Evolutionary conservation across 2,113 vertebrate species (phyloP), one percentile per base, ranked within the genome.

Genomic region (Sebastes schlegelii): DNA sequence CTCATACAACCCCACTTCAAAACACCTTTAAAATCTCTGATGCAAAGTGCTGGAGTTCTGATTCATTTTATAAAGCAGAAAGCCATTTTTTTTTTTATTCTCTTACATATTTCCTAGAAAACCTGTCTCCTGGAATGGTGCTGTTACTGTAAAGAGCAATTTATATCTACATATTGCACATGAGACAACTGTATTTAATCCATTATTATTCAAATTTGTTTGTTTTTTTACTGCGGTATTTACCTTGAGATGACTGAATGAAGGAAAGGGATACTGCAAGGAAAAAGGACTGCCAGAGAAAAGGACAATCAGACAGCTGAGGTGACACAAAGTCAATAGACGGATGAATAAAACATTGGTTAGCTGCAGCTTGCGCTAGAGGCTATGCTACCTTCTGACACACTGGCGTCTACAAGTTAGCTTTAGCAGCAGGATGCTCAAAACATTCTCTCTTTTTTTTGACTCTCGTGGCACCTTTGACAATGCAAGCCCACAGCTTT

Each of bases 281-380:
- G 84, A 86, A 89, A 62, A 40, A 70, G 19, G 42, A 79, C 61
- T 77, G 60, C 8, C 73, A 60, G 58, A 77, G 63, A 80, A 76
- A 86, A 74, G 5, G 26, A 76, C 72, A 69, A 79, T 52, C 57
- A 85, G 64, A 82, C 85, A 34, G 64, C 54, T 19, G 55, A 83
- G 64, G 63, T 79, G 87, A 83, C 86, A 87, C 69, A 84, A 92
- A 89, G 83, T 86, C 84, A 34, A 90, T 89, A 71, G 48, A 43
- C 0, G 2, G 81, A 91, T 92, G 86, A 92, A 91, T 91, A 82
- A 90, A 92, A 93, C 76, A 93, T 90, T 14, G 66, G 23, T 86
- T 60, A 68, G 72, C 79, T 66, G 54, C 85, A 72, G 75, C 60
- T 45, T 82, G 67, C 54, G 71, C 86, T 83, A 71, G 51, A 62